Evolutionary conservation across 2,113 vertebrate species (phyloP), one percentile per base, ranked within the genome.

Genomic region (Xiphias gladius): DNA sequence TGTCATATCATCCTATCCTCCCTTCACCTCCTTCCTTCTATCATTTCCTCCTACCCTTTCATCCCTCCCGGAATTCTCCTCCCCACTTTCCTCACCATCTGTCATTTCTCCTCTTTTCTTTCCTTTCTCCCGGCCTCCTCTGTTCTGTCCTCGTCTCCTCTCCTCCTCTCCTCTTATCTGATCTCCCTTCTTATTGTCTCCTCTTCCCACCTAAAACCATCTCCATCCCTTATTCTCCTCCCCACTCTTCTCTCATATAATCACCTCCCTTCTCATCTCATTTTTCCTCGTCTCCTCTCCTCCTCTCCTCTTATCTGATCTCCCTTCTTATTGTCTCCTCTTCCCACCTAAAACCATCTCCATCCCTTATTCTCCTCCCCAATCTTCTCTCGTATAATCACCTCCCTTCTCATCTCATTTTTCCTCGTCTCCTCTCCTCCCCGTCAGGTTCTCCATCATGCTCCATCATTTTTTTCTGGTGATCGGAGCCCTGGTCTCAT

Each of bases 401-500:
- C 0, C n/a, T 35, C 3, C 37, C 14, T 1, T 66, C n/a, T 50
- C 7, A 10, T 12, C 52, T 67, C 1, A 7, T 14, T 9, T 22
- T 52, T 57, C 37, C 32, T 55, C 3, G 1, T 69, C 7, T 6
- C 28, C 16, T 66, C 9, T 52, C 43, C 30, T 54, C 10, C 4
- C 5, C 13, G 0, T 57, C 72, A 87, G 82, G 41, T 68, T 48
- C 1, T 5, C 28, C 68, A 73, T 59, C 39, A 93, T 93, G 90
- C 30, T 57, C 48, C 63, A n/a, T 32, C 66, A 0, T 20, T 28
- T 35, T 57, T 20, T 77, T 5, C 2, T 90, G 0, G 8, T 73
- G 22, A 17, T 63, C 0, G 77, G 73, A 2, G 76, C 8, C 28
- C 0, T 90, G 67, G 41, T 88, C 30, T 83, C 48, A 30, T 76